A percentile compares a stretch with the other conserved stretches of the same genome.
Evolutionary conservation across 2,888 invertebrate genomes (phyloP).

Genomic region (Cyrtodaria siliqua): DNA sequence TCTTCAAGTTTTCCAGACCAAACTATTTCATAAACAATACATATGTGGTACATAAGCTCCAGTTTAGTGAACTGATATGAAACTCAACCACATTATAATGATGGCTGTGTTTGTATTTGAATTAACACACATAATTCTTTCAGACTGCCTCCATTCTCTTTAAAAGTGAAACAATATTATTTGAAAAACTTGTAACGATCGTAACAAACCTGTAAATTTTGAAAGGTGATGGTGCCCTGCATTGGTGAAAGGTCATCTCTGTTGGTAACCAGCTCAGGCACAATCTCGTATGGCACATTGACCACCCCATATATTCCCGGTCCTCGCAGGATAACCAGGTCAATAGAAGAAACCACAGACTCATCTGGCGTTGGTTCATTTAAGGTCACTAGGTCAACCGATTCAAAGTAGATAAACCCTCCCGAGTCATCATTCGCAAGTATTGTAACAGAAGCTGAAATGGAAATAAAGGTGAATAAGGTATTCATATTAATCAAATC

Average conservation of each 20-base stretch:
- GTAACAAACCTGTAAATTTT: constrained; percentile 79
- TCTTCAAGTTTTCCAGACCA: no score
- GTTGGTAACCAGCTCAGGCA: constrained; percentile 61
- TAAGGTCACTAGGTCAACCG: constrained; percentile 66
- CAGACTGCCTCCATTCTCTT: no score
- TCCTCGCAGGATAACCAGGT: constrained; percentile 75
- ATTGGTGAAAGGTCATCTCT: constrained; percentile 78
- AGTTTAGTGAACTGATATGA: no score
- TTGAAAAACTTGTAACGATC: no score
- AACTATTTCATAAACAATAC: no score
- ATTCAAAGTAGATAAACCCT: constrained; percentile 80
- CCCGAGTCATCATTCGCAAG: constrained; percentile 82
- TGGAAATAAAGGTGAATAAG: no score
- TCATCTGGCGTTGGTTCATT: constrained; percentile 71
- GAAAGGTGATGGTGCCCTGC: constrained; percentile 78
- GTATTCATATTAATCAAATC: no score
- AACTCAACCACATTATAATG: no score
- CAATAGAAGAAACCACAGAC: constrained; percentile 58
- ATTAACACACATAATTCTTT: no score
- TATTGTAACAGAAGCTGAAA: constrained; percentile 81
- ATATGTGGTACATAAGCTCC: no score
- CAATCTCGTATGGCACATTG: constrained; percentile 79
- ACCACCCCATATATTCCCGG: constrained; percentile 83
- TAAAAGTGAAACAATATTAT: no score
- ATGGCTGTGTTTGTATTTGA: no score